Evolutionary conservation across 2,797 vertebrate genomes (phyloP).

Genomic region (Hydrophis major): DNA sequence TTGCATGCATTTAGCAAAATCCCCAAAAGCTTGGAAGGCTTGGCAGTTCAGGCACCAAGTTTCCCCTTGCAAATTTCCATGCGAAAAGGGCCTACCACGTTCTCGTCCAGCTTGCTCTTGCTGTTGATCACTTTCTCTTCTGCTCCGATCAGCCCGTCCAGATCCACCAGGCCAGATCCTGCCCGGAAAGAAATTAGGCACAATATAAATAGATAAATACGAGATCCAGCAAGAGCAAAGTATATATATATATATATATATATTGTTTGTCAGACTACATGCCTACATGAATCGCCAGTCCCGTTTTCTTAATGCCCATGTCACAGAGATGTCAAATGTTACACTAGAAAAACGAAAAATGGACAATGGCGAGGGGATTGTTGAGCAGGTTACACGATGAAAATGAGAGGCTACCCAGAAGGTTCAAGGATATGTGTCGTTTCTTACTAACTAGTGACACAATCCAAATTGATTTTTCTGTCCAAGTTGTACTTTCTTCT

Average conservation of each 20-base stretch:
- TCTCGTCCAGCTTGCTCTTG: slow-evolving; percentile 87
- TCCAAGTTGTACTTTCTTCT: background rate
- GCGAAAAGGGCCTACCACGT: slow-evolving; percentile 80
- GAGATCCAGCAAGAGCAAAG: background rate
- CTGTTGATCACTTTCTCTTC: slow-evolving; percentile 94
- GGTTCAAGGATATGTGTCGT: background rate
- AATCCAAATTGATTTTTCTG: background rate
- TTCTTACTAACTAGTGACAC: background rate
- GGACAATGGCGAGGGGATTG: slow-evolving; percentile 22
- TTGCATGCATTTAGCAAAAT: background rate
- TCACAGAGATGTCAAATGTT: slow-evolving; percentile 36
- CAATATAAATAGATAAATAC: background rate
- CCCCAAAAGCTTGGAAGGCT: background rate
- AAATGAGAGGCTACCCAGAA: slow-evolving; percentile 27
- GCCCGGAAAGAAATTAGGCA: slow-evolving; percentile 43
- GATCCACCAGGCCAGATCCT: slow-evolving; percentile 89
- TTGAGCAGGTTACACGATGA: slow-evolving; percentile 33
- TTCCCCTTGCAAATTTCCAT: background rate
- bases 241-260: too few relatives aligned
- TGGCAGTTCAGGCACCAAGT: background rate
- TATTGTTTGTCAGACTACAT: background rate
- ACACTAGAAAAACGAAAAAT: slow-evolving; percentile 36
- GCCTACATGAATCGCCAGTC: slow-evolving; percentile 18
- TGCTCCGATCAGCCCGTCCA: slow-evolving; percentile 87
- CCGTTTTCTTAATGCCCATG: slow-evolving; percentile 30